Evolutionary conservation across 2,797 vertebrate genomes (phyloP), one percentile per base, ranked within the genome.

Genomic region (Trachops cirrhosus): DNA sequence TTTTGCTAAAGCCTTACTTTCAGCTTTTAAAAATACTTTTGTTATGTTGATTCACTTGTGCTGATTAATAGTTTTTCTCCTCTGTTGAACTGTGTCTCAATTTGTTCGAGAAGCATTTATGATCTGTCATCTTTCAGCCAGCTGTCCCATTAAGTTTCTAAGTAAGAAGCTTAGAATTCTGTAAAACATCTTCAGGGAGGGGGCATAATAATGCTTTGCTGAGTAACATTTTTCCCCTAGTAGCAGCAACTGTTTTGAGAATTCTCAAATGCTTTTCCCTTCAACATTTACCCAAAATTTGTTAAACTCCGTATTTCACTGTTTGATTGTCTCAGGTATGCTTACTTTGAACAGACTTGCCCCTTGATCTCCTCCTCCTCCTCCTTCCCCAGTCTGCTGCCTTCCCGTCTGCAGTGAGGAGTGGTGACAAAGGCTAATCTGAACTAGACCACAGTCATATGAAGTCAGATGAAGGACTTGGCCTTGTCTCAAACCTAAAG

Each of bases 401-500:
- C 50, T 96, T 91, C 96, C 64, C 91, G 92, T 89, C 86, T 94
- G 64, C 95, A 96, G 3, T 68, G 78, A 78, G 89, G 90, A 94
- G 95, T 95, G 87, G 96, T 97, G 97, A 97, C 97, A 97, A 96
- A 94, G 39, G 16, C 79, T 89, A 78, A 98, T 96, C 86, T 90
- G 89, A 94, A 94, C 54, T 88, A 89, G 62, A 97, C 96, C 92
- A 95, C 95, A 97, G 89, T 86, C 7, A 19, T 74, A 70, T 52
- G 86, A 89, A 93, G 96, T 94, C 83, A 88, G 90, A 95, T 0
- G 82, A 94, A 92, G 50, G 91, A 24, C 93, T 97, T 92, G 92
- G 85, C 83, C 85, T 79, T 0, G 14, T 22, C 71, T 97, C 46
- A 37, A 93, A 92, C 94, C 37, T 92, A 78, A 94, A 91, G 92